phyloP scores from a whole-genome alignment of 2,888 invertebrate genomes.

The Nemapogon koenigi region DNA sequence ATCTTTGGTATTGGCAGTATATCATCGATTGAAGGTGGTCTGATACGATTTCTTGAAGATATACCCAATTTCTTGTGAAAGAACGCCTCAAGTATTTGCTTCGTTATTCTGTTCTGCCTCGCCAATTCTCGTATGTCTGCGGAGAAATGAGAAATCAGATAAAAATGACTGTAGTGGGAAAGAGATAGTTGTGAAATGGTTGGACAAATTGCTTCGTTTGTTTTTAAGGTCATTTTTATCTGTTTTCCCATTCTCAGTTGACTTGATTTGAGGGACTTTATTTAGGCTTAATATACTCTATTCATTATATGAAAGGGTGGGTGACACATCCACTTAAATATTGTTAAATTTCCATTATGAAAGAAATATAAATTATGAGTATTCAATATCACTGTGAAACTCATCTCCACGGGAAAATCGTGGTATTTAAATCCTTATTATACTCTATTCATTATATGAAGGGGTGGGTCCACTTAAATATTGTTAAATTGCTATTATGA shows the following conservation, averaged over 20 bases:
- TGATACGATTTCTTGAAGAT: constrained; percentile 39
- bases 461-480: too few species aligned
- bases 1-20: constrained; percentile 63
- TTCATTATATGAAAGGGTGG: too few species aligned
- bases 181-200: not conserved
- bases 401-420: too few species aligned
- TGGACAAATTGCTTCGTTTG: not conserved
- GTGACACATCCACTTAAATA: too few species aligned
- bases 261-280: too few species aligned
- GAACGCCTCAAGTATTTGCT: constrained; percentile 77
- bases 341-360: too few species aligned
- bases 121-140: constrained; percentile 67
- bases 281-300: too few species aligned
- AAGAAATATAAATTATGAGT: too few species aligned
- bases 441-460: too few species aligned
- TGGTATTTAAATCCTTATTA: too few species aligned
- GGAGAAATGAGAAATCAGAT: constrained; percentile 55
- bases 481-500: too few species aligned
- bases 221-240: constrained; percentile 58
- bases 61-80: constrained; percentile 74
- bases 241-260: constrained; percentile 40
- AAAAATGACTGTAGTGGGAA: constrained; percentile 50
- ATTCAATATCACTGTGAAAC: too few species aligned
- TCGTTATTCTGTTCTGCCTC: constrained; percentile 78
- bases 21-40: constrained; percentile 69